A percentile compares a stretch with the other conserved stretches of the same genome.
phyloP scores from a whole-genome alignment of 2,797 vertebrate genomes.

The Bovichtus variegatus region DNA sequence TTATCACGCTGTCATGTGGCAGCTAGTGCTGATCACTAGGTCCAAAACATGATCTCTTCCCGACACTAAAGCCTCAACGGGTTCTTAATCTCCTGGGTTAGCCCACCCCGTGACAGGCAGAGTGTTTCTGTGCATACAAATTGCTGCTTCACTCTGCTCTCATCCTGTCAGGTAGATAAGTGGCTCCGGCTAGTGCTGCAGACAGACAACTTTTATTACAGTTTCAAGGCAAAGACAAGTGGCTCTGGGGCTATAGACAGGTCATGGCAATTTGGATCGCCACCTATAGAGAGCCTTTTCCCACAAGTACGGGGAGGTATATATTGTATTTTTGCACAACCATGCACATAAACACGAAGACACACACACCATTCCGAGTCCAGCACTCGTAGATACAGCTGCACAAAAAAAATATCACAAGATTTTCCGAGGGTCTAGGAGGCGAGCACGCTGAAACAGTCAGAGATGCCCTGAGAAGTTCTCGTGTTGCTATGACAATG shows the following conservation, averaged over 20 bases:
- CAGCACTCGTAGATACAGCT: background rate
- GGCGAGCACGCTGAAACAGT: slow-evolving; percentile 32
- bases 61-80: slow-evolving; percentile 56
- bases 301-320: background rate
- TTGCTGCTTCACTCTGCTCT: slow-evolving; percentile 47
- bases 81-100: slow-evolving; percentile 78
- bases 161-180: slow-evolving; percentile 61
- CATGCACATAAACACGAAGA: background rate
- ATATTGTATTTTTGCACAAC: background rate
- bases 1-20: slow-evolving; percentile 72
- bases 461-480: slow-evolving; percentile 45
- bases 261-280: slow-evolving; percentile 48
- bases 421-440: slow-evolving; percentile 37
- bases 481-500: slow-evolving; percentile 68
- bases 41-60: slow-evolving; percentile 77
- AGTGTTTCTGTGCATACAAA: slow-evolving; percentile 73
- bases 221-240: slow-evolving; percentile 53
- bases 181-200: slow-evolving; percentile 46
- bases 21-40: slow-evolving; percentile 66
- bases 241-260: slow-evolving; percentile 32
- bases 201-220: slow-evolving; percentile 61
- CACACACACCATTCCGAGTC: background rate
- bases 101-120: slow-evolving; percentile 68
- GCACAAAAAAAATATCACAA: slow-evolving; percentile 14
- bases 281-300: slow-evolving; percentile 33